phyloP scores from a whole-genome alignment of 2,888 invertebrate genomes.

The Ochropacha duplaris region DNA sequence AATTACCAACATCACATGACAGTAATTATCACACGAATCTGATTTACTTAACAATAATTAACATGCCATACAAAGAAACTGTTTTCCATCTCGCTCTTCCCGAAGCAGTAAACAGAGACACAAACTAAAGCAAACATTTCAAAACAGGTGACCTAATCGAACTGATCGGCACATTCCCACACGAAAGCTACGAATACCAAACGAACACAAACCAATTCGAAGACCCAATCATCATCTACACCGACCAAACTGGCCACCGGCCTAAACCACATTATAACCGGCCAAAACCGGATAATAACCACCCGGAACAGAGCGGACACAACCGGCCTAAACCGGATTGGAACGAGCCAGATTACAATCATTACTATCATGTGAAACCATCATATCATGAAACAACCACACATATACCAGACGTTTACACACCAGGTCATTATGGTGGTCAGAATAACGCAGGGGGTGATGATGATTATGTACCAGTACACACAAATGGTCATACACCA shows the following conservation, averaged over 20 bases:
- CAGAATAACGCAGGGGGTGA: slow-evolving; percentile 45
- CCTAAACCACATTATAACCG: slow-evolving; percentile 62
- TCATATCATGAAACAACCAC: slow-evolving; percentile 75
- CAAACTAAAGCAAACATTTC: slow-evolving; percentile 35
- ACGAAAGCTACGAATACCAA: slow-evolving; percentile 74
- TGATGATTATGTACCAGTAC: slow-evolving; percentile 77
- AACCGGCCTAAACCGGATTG: slow-evolving; percentile 56
- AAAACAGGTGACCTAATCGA: slow-evolving; percentile 79
- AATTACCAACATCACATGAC: background rate
- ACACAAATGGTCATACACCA: slow-evolving; percentile 59
- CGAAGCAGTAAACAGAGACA: slow-evolving; percentile 4
- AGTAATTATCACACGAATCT: background rate
- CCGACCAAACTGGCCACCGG: slow-evolving; percentile 62
- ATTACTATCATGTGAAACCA: slow-evolving; percentile 76
- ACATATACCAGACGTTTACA: slow-evolving; percentile 55
- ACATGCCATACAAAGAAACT: background rate
- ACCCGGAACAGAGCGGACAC: slow-evolving; percentile 44
- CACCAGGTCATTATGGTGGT: slow-evolving; percentile 44
- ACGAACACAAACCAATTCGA: slow-evolving; percentile 72
- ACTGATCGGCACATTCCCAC: slow-evolving; percentile 77
- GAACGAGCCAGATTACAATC: slow-evolving; percentile 48
- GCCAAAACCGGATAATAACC: slow-evolving; percentile 26
- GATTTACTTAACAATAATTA: no score
- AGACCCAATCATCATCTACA: slow-evolving; percentile 77
- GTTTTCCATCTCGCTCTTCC: background rate